phyloP scores from a whole-genome alignment of 2,888 invertebrate genomes.

The Bombylius major region DNA sequence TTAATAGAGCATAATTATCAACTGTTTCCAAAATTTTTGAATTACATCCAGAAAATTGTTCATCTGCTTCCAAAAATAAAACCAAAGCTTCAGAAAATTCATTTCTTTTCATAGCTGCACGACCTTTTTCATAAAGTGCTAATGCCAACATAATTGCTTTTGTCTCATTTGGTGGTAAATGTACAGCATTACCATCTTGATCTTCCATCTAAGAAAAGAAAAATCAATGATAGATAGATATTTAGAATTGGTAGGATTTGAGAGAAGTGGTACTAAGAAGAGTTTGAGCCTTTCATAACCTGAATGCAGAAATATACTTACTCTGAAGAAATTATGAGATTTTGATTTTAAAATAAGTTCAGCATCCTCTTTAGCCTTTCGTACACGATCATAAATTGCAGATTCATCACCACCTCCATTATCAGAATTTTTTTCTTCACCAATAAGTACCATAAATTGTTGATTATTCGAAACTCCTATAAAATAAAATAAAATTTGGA shows the following conservation, averaged over 20 bases:
- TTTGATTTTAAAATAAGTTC: conserved; percentile 39
- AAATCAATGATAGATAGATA: not conserved
- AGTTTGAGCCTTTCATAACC: conserved; percentile 18
- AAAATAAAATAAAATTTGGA: not conserved
- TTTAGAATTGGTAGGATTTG: too few relatives aligned
- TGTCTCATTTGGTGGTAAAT: conserved; percentile 55
- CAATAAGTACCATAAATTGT: conserved; percentile 51
- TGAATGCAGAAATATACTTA: not conserved
- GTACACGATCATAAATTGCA: conserved; percentile 43
- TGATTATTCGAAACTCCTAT: conserved; percentile 48
- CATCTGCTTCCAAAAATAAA: conserved; percentile 64
- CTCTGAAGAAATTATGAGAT: conserved; percentile 12
- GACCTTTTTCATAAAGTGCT: conserved; percentile 68
- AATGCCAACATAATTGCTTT: conserved; percentile 61
- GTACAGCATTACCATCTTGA: conserved; percentile 60
- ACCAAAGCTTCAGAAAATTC: conserved; percentile 59
- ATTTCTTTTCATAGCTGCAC: conserved; percentile 49
- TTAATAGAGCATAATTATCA: conserved; percentile 72
- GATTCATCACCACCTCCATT: conserved; percentile 40
- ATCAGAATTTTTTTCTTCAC: conserved; percentile 30
- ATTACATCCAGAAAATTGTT: conserved; percentile 44
- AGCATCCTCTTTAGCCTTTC: conserved; percentile 43
- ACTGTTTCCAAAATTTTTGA: conserved; percentile 46
- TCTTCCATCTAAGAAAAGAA: conserved; percentile 49
- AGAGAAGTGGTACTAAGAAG: conserved; percentile 22